Evolutionary conservation across 2,888 invertebrate species (phyloP), one percentile per base, ranked within the genome.

Genomic region (Patella depressa): DNA sequence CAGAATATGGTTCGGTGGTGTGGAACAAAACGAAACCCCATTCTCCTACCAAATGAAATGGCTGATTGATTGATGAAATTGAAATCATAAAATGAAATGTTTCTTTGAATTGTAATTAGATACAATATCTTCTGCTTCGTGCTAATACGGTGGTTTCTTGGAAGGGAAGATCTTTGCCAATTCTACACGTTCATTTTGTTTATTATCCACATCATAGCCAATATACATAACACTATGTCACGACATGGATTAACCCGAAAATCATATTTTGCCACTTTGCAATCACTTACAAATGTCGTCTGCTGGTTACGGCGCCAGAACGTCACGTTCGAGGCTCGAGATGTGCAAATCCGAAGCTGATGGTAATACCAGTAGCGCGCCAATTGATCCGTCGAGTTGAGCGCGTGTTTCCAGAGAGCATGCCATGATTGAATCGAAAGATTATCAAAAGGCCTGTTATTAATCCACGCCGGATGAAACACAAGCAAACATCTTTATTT

Each of bases 201-300:
- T 65, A 65, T 24, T 9, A 65, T 24, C 19, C 65, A 65, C 24
- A 65, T 65, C 65, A 24, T 65, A 65, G 65, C 24, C 65, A 65
- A 65, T 65, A 65, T 65, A 19, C 24, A 65, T 24, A 11, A 65
- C 65, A 65, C 65, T 24, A 24, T 65, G 65, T 65, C 65, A 65
- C 65, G 65, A 65, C 24, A 65, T 17, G 65, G 65, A 19, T 65
- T 65, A 65, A 65, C 65, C 65, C 65, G 11, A 19, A 65, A 65
- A 65, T 65, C 65, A 65, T 65, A 65, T 65, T 65, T 65, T 65
- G 65, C 65, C 65, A 65, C 65, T 65, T 65, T 65, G 65, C 65
- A 65, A 65, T 65, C 65, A 65, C 65, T 65, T 65, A 65, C 65
- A 65, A 65, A 65, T 65, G 65, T 19, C 65, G 19, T 65, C 19